Evolutionary conservation across 2,797 vertebrate species (phyloP), one percentile per base, ranked within the genome.

Genomic region (Cynodonichthys magdalenae): DNA sequence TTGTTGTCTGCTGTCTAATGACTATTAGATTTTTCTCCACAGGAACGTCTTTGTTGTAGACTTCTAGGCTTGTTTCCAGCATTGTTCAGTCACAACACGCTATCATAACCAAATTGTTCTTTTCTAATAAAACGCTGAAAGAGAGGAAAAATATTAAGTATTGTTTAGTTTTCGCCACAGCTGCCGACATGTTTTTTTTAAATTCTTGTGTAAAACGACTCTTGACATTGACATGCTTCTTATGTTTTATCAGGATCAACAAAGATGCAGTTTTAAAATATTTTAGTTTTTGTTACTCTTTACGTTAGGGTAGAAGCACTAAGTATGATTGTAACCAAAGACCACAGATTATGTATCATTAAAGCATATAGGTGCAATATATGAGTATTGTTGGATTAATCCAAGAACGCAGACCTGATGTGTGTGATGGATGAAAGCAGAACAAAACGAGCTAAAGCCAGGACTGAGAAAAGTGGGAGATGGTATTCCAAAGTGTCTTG

Each of bases 401-500:
- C 67, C 61, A 58, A 57, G 36, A 71, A 74, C 62, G 54, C 63
- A 67, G 67, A 70, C 77, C 29, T 72, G 72, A 59, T 71, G 63
- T 75, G 63, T 74, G 74, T 81, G 64, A 83, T 66, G 66, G 86
- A 84, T 84, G 73, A 73, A 61, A 81, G 60, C 44, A 66, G 63
- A 79, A 79, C 53, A 64, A 51, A 71, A 53, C 48, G 53, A 20
- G 71, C 83, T 53, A 34, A 76, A 62, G 56, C 29, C 55, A 6
- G 69, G 59, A 18, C 8, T 56, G 50, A 69, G 63, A 83, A 68
- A 79, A 74, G 49, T 36, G 62, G 65, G 70, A 82, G 81, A 86
- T 66, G 54, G 59, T 79, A 76, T 82, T 84, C 78, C 80, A 69
- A 75, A 71, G 84, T 66, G 85, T 68, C 73, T 59, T 61, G 60